Conservation (phyloP, 2,797 vertebrate genomes). For the Premnoplex brunnescens region DNA sequence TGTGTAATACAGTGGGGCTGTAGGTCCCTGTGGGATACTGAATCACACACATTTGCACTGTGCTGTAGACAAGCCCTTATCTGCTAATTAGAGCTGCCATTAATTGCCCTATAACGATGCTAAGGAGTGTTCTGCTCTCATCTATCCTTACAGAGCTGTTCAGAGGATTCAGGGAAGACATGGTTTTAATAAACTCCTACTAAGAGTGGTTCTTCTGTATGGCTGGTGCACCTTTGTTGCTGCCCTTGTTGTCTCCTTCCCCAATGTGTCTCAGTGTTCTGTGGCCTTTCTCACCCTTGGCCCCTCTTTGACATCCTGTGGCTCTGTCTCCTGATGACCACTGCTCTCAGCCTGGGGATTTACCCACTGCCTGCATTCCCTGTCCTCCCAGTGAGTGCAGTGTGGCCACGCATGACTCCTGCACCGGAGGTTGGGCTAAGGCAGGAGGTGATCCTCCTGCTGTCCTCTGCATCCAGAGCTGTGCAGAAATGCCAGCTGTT, state of each 20-base stretch:
- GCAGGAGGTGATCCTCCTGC: not conserved
- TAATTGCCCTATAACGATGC: not conserved
- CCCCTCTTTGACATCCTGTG: not conserved
- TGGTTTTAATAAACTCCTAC: not conserved
- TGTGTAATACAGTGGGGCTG: not conserved
- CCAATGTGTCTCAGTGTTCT: not conserved
- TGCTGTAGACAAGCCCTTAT: not conserved
- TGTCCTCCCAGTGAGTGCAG: not conserved
- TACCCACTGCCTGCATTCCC: not conserved
- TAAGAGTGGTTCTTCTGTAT: not conserved
- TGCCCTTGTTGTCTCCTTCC: not conserved
- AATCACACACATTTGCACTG: not conserved
- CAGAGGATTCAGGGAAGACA: not conserved
- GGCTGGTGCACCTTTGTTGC: not conserved
- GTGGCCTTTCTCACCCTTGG: not conserved
- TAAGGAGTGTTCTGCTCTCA: not conserved
- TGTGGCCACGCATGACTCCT: not conserved
- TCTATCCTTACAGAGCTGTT: not conserved
- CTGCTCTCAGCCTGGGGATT: not conserved
- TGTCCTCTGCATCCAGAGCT: not conserved
- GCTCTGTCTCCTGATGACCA: not conserved
- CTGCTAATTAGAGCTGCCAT: not conserved
- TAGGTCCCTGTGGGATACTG: not conserved
- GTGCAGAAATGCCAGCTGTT: not conserved
- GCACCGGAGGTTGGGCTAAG: not conserved